These are phyloP conservation scores for Cyclura pinguis DNA, from an alignment of 2,797 vertebrate genomes.

Conservation along the genomic window DNA sequence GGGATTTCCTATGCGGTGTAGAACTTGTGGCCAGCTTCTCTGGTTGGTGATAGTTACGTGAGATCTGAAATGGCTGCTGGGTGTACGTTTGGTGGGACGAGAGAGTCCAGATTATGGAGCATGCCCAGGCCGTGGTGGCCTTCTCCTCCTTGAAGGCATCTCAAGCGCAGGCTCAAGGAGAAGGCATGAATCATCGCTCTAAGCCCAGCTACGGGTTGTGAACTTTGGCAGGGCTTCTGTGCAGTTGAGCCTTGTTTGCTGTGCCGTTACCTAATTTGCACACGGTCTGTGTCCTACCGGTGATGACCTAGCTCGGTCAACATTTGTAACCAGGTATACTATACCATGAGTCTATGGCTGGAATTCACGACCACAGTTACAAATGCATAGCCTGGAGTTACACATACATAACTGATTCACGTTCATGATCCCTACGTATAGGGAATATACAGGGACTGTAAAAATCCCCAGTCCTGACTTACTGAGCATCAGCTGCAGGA, in stretches of 20 bases:
- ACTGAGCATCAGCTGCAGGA: too few relatives aligned
- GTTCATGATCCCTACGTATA: too few relatives aligned
- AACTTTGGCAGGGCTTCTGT: conserved; percentile 60
- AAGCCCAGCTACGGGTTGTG: conserved; percentile 32
- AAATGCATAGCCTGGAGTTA: too few relatives aligned
- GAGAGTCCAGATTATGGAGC: too few relatives aligned
- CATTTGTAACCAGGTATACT: conserved; percentile 32
- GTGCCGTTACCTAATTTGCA: conserved; percentile 67
- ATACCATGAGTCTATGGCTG: conserved; percentile 10
- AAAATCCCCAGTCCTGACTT: too few relatives aligned
- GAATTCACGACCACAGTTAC: too few relatives aligned
- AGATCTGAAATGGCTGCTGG: not conserved
- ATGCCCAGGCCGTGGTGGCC: not conserved
- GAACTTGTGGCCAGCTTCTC: not conserved
- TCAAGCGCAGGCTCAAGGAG: not conserved
- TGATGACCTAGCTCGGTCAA: conserved; percentile 60
- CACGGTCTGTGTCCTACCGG: conserved; percentile 42
- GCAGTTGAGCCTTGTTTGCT: conserved; percentile 49
- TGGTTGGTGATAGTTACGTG: not conserved
- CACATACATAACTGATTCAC: too few relatives aligned
- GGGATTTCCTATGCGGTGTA: not conserved
- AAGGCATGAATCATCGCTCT: conserved; percentile 25
- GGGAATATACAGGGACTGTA: too few relatives aligned
- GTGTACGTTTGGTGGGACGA: too few relatives aligned
- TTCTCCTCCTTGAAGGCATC: not conserved